Percentiles rank a stretch among this genome's conserved stretches.
These are phyloP conservation scores for Antitype chi DNA, from an alignment of 2,888 invertebrate genomes.

Conservation along the genomic window DNA sequence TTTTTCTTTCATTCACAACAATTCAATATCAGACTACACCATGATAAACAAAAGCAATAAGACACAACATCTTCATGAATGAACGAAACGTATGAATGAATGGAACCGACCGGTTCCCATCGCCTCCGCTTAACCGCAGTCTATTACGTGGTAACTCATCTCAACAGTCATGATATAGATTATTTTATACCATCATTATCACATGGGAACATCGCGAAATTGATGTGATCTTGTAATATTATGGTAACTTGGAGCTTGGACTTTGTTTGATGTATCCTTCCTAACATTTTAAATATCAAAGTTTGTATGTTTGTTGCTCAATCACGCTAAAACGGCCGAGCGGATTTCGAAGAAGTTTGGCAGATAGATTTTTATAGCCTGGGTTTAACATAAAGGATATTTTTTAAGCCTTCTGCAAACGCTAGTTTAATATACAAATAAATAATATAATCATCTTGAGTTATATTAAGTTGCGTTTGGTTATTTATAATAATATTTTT, in stretches of 20 bases:
- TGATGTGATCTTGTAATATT: not conserved
- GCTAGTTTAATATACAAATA: no score
- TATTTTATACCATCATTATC: constrained; percentile 53
- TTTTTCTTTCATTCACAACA: not conserved
- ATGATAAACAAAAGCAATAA: constrained; percentile 13
- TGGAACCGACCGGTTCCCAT: constrained; percentile 58
- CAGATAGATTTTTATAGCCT: no score
- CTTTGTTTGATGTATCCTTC: no score
- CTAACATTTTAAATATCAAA: no score
- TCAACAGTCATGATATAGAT: constrained; percentile 61
- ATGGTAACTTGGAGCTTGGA: not conserved
- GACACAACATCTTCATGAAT: constrained; percentile 52
- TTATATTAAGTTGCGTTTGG: not conserved
- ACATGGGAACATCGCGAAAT: constrained; percentile 63
- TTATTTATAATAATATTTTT: not conserved
- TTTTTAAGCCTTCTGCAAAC: no score
- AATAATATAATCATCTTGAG: no score
- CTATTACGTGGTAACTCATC: constrained; percentile 67
- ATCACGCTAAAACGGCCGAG: no score
- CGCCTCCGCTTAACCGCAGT: constrained; percentile 64
- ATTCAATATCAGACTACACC: not conserved
- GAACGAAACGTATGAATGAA: constrained; percentile 56
- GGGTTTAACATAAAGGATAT: no score
- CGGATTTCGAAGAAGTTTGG: no score
- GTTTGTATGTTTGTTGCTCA: no score